Base-by-base conservation (phyloP, 2,888 invertebrate genomes). In the Amaurobius ferox region DNA sequence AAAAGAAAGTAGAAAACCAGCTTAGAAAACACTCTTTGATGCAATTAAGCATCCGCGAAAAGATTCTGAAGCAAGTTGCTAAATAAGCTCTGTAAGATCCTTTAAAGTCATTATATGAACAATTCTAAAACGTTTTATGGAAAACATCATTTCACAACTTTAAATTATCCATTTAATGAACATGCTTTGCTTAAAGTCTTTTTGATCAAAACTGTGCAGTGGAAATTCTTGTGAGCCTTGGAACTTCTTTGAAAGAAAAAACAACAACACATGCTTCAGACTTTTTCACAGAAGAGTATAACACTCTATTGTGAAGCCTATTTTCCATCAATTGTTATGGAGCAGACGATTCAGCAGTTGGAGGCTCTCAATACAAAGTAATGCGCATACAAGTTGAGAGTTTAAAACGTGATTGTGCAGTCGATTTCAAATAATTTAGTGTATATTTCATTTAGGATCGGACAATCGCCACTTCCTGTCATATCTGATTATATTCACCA, bases 21-120 rank as follows among this genome's bases (percentile, higher is more conserved):
- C 55, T 55, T 55, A 55, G 23, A 55, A 55, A 55, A 55, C 55
- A 55, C 55, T 55, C n/a, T 55, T 55, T 55, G 55, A 55, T 55
- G 55, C 55, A 23, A 55, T n/a, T 30, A 29, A 64, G 29, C 30
- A 30, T 30, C 29, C 3, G 16, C 11, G 64, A 3, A 61, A 64
- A 19, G 1, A 30, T 64, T 30, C 13, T n/a, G n/a, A 29, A 64
- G n/a, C 0, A 64, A 29, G 29, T n/a, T 64, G 64, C 64, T 30
- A 64, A 64, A 64, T 64, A 64, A 64, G 64, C 64, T 64, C 64
- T 64, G 64, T 30, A 64, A 64, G 30, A 3, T 16, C 3, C 2
- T 55, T 55, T 11, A 55, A 35, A 35, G 55, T 55, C 55, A n/a
- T 55, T 55, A 23, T 55, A 3, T 23, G 19, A 55, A 19, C 23